A percentile compares a stretch with the other conserved stretches of the same genome.
Conservation (phyloP, 2,888 invertebrate species). For the Trichogramma evanescens region DNA sequence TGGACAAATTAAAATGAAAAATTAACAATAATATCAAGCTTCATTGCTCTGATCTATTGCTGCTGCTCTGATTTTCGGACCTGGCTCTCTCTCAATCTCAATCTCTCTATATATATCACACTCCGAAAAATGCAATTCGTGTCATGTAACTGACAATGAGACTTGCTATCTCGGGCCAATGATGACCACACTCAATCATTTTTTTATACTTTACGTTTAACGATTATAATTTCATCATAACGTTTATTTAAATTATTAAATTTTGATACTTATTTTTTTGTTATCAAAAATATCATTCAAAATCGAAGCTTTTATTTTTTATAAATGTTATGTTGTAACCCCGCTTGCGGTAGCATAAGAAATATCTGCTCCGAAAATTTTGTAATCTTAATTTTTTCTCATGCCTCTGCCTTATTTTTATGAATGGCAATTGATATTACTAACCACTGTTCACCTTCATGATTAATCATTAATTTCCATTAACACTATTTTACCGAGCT, state of each 20-base stretch:
- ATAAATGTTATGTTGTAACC: slow-evolving; percentile 30
- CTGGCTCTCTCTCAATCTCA: slow-evolving; percentile 46
- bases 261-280: slow-evolving; percentile 8
- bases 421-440: no score
- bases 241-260: not conserved
- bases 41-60: slow-evolving; percentile 36
- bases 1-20: slow-evolving; percentile 1
- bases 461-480: not conserved
- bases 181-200: slow-evolving; percentile 1
- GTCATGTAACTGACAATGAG: not conserved
- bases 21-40: slow-evolving; percentile 16
- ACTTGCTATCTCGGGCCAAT: slow-evolving; percentile 23
- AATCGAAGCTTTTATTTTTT: slow-evolving; percentile 30
- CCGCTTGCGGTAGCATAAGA: slow-evolving; percentile 41
- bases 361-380: not conserved
- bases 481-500: not conserved
- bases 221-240: slow-evolving; percentile 5
- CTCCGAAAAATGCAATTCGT: slow-evolving; percentile 15
- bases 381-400: not conserved
- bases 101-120: slow-evolving; percentile 21
- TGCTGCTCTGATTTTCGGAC: slow-evolving; percentile 44
- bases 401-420: not conserved
- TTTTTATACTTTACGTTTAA: not conserved
- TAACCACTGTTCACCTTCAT: no score
- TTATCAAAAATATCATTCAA: slow-evolving; percentile 16